phyloP scores from a whole-genome alignment of 2,113 vertebrate species.

The Ammodytes marinus region DNA sequence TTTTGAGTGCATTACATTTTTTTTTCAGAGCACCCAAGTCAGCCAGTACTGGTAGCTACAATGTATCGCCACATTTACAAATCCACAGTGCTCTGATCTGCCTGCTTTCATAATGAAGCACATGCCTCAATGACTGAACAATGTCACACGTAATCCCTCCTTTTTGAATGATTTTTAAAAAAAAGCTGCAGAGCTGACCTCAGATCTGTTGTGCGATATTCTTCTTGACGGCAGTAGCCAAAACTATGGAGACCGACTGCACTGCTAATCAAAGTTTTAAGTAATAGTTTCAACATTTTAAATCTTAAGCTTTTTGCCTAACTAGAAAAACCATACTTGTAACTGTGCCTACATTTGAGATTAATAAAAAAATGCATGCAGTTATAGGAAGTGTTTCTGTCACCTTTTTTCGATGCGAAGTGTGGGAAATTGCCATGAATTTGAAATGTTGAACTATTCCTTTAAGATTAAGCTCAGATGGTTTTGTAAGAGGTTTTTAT shows the following conservation, averaged over 20 bases:
- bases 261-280: background rate
- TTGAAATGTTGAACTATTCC: no score
- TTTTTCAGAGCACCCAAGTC: background rate
- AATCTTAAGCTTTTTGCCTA: no score
- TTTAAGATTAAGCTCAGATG: background rate
- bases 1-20: background rate
- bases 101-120: background rate
- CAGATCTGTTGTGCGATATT: constrained; percentile 17
- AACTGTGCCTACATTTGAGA: no score
- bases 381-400: no score
- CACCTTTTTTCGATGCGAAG: no score
- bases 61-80: background rate
- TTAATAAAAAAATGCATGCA: no score
- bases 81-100: background rate
- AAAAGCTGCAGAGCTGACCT: background rate
- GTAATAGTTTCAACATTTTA: background rate
- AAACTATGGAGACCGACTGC: background rate
- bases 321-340: no score
- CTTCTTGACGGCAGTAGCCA: background rate
- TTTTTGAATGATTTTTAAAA: background rate
- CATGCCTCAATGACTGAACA: constrained; percentile 26
- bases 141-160: background rate
- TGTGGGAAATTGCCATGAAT: no score
- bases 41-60: background rate
- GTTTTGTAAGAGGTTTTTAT: background rate